Conservation (phyloP, 92 coral and sea anemone genomes). For the Nematostella vectensis region DNA sequence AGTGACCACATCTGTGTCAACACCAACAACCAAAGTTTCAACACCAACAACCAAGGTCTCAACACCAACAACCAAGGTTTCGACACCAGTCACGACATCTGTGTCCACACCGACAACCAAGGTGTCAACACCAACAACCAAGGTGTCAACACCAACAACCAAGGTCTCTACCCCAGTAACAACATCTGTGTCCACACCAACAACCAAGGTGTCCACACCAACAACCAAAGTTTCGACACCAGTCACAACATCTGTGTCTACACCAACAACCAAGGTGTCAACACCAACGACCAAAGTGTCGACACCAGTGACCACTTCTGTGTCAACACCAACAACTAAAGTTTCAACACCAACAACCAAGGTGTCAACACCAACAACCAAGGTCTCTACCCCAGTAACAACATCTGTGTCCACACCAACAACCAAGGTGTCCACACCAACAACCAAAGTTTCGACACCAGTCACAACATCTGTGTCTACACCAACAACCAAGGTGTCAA, state of each 20-base stretch:
- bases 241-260: not conserved
- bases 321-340: not conserved
- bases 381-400: slow-evolving; percentile 1
- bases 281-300: not conserved
- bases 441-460: not conserved
- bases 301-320: not conserved
- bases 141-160: not conserved
- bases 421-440: slow-evolving; percentile 2
- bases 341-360: slow-evolving; percentile 1
- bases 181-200: slow-evolving; percentile 7
- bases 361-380: not conserved
- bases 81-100: not conserved
- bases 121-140: slow-evolving; percentile 7
- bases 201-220: not conserved
- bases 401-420: slow-evolving; percentile 1
- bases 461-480: not conserved
- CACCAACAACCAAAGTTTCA: not conserved
- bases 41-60: not conserved
- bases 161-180: no score
- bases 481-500: slow-evolving; percentile 19
- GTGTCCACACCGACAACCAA: slow-evolving; percentile 5
- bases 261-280: not conserved
- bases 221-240: not conserved
- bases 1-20: slow-evolving; percentile 2
- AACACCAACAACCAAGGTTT: not conserved